phyloP scores from a whole-genome alignment of 2,113 vertebrate species.

The Neomonachus schauinslandi region DNA sequence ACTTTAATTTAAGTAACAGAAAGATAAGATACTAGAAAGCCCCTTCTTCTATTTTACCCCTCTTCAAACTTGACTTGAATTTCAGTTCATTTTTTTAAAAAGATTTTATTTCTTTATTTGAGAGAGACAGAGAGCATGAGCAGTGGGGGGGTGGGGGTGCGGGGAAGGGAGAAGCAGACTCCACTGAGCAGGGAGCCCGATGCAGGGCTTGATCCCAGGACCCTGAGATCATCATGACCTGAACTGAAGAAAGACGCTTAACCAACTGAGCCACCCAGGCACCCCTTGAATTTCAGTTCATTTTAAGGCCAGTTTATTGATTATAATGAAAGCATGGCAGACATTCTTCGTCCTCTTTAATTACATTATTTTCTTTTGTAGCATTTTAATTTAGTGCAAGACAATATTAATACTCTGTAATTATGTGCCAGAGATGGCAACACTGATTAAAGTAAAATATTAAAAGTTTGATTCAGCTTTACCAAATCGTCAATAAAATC shows the following conservation, averaged over 20 bases:
- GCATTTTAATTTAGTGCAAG: constrained; percentile 21
- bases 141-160: too few species aligned
- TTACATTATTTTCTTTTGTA: background rate
- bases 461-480: background rate
- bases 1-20: background rate
- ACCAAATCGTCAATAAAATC: background rate
- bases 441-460: constrained; percentile 9
- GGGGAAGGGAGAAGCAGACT: too few species aligned
- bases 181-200: too few species aligned
- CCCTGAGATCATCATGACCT: too few species aligned
- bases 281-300: background rate
- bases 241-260: too few species aligned
- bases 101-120: background rate
- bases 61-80: background rate
- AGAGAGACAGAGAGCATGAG: too few species aligned
- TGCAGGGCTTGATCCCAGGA: too few species aligned
- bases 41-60: background rate
- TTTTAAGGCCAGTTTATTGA: background rate
- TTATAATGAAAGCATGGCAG: background rate
- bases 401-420: background rate
- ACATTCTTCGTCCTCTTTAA: constrained; percentile 24
- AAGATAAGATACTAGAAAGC: background rate
- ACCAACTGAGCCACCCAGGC: too few species aligned
- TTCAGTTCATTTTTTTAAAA: background rate
- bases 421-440: background rate